Base-by-base conservation (phyloP, 2,797 vertebrate species). In the Parambassis ranga region DNA sequence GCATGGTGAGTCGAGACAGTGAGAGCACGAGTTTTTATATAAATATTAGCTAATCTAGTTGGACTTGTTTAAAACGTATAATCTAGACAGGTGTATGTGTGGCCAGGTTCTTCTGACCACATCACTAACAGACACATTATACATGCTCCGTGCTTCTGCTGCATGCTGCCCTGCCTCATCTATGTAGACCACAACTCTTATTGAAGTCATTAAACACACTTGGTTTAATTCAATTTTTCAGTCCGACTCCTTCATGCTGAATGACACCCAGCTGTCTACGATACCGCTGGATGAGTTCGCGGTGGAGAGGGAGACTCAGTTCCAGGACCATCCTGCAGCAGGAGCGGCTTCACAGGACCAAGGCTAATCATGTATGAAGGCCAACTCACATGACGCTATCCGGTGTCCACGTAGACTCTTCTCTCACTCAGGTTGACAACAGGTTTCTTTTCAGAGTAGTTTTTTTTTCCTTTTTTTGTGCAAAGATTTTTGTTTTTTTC, bases 401-500 rank as follows among this genome's bases (percentile, higher is more conserved):
- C 58, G 61, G 83, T 70, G 86, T 84, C 83, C 83, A 83, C 86
- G 85, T 83, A 89, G 87, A 92, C 84, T 90, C 86, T 85, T 81
- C 75, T 91, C 89, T 83, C 93, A 94, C 96, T 98, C 96, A 97
- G 96, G 96, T 98, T 92, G 89, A 94, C 91, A 90, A 86, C 70
- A 75, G 55, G 43, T 46, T 88, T 86, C 56, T 56, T 87, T 87
- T 85, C 56, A 75, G 62, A 82, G 74, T 87, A 84, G 51, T 77
- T 16, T 49, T 16, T 37, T 37, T 18, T 65, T 56, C 41, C 47
- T 82, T 84, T 87, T 82, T 84, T 87, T 76, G 57, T 90, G 89
- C 90, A 90, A 90, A 93, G 83, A 88, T 68, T 81, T 81, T 84
- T 67, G 66, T 42, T 26, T 53, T 37, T 63, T 75, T 80, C 73